These are phyloP conservation scores for Tamandua tetradactyla DNA, from an alignment of 2,797 vertebrate species.

Conservation along the genomic window DNA sequence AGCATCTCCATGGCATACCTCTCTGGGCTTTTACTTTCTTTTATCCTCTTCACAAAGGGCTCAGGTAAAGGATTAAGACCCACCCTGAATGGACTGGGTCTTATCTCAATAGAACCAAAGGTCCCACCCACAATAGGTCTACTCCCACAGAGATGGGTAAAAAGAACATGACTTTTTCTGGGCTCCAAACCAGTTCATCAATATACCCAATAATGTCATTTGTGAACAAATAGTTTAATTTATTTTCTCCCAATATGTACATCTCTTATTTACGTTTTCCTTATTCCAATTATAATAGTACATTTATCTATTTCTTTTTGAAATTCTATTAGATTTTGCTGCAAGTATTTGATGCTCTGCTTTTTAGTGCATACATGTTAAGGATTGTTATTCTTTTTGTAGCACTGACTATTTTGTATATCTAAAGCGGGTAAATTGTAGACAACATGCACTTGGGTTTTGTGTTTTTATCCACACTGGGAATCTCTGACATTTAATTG, in stretches of 20 bases:
- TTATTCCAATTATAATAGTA: background rate
- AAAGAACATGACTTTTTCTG: no score
- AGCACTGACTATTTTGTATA: background rate
- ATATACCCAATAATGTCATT: background rate
- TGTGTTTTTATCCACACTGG: background rate
- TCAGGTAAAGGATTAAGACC: no score
- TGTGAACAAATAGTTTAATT: background rate
- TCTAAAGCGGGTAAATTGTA: no score
- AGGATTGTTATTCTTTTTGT: background rate
- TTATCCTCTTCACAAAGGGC: no score
- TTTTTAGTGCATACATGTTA: background rate
- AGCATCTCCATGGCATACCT: no score
- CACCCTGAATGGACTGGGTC: no score
- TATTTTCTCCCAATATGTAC: background rate
- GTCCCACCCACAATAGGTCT: no score
- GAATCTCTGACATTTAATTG: background rate
- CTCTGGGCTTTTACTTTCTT: no score
- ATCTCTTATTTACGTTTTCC: background rate
- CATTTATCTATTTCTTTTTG: background rate
- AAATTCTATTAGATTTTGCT: background rate
- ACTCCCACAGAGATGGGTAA: no score
- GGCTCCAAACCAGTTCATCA: no score
- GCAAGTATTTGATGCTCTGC: background rate
- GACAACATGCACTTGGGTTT: background rate
- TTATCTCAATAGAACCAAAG: no score